These are phyloP conservation scores for Antheraea yamamai DNA, from an alignment of 2,888 invertebrate species.

Conservation along the genomic window DNA sequence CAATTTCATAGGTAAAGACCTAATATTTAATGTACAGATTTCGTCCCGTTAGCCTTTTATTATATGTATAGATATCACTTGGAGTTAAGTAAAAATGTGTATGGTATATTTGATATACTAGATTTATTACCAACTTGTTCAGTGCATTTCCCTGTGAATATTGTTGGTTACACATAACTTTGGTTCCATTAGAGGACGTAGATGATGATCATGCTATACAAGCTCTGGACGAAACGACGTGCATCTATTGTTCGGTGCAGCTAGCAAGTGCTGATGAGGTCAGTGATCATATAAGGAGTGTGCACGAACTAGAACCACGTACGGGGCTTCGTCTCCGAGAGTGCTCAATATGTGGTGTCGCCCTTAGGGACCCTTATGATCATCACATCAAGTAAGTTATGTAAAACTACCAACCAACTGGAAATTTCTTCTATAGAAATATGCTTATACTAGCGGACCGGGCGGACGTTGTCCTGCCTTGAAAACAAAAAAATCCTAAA, in stretches of 20 bases:
- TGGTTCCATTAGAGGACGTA: conserved; percentile 35
- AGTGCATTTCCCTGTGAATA: neutral
- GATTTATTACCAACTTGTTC: neutral
- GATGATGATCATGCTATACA: conserved; percentile 57
- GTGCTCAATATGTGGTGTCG: conserved; percentile 61
- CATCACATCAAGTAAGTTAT: conserved; percentile 55
- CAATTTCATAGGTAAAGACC: too few species aligned
- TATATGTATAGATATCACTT: too few species aligned
- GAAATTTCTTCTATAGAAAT: too few species aligned
- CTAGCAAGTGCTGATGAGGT: conserved; percentile 47
- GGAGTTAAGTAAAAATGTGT: too few species aligned
- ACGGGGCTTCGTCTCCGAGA: conserved; percentile 51
- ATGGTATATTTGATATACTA: too few species aligned
- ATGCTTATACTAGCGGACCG: too few species aligned
- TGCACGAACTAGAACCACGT: conserved; percentile 57
- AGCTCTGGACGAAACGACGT: conserved; percentile 58
- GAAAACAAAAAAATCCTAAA: too few species aligned
- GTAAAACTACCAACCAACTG: neutral
- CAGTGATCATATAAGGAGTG: conserved; percentile 51
- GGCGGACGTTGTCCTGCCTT: too few species aligned
- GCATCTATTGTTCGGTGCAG: conserved; percentile 59
- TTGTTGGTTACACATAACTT: neutral
- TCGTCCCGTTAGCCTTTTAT: too few species aligned
- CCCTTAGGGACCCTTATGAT: conserved; percentile 51
- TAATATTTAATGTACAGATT: too few species aligned